A percentile compares a stretch with the other conserved stretches of the same genome.
Evolutionary conservation across 2,113 vertebrate genomes (phyloP).

Genomic region (Otus sunia): DNA sequence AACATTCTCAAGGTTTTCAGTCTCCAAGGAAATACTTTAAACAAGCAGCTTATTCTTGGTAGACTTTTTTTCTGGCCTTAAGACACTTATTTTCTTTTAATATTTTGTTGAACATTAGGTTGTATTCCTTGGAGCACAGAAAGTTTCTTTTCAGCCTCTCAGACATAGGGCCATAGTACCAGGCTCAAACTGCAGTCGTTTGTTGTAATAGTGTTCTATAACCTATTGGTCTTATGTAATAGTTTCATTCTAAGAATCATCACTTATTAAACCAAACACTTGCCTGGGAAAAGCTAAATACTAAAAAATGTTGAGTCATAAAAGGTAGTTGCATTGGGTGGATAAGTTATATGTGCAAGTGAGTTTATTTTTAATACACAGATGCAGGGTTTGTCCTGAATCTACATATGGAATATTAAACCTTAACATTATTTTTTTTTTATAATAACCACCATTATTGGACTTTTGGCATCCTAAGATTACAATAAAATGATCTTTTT

Average conservation of each 20-base stretch:
- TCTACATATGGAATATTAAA: background rate
- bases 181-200: background rate
- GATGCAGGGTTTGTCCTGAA: background rate
- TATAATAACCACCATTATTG: background rate
- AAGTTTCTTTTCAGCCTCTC: constrained; percentile 19
- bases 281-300: background rate
- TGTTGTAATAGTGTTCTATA: background rate
- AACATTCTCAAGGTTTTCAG: constrained; percentile 58
- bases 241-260: background rate
- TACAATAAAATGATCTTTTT: background rate
- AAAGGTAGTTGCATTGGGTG: background rate
- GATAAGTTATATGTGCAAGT: background rate
- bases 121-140: constrained; percentile 43
- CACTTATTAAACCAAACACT: background rate
- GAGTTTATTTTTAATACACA: background rate
- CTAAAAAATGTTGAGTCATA: background rate
- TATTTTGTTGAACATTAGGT: constrained; percentile 61
- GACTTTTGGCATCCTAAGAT: background rate
- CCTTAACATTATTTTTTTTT: background rate
- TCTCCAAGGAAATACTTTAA: constrained; percentile 56
- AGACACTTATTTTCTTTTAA: constrained; percentile 62
- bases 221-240: background rate
- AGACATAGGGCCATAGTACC: background rate
- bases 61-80: constrained; percentile 29
- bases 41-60: constrained; percentile 51